Percentiles rank a stretch among this genome's conserved stretches.
Conservation (phyloP, 2,888 invertebrate genomes). For the Parnassius smintheus region DNA sequence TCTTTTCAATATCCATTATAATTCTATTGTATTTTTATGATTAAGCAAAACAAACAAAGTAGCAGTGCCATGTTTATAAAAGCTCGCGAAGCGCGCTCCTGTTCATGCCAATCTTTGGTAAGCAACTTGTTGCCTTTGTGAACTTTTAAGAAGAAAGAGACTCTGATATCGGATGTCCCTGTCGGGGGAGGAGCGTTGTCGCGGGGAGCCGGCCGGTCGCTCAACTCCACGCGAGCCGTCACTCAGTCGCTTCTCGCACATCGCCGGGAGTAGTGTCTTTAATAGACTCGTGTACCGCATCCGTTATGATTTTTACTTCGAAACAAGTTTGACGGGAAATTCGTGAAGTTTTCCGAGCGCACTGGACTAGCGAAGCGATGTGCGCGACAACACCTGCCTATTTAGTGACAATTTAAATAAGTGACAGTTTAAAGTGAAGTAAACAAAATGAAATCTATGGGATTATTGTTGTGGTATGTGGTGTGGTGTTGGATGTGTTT, state of each 20-base stretch:
- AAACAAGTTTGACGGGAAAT: slow-evolving; percentile 81
- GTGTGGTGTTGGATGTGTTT: slow-evolving; percentile 65
- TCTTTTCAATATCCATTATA: slow-evolving; percentile 5
- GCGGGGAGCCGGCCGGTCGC: slow-evolving; percentile 73
- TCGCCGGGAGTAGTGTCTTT: slow-evolving; percentile 50
- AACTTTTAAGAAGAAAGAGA: slow-evolving; percentile 69
- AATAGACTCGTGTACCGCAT: slow-evolving; percentile 48
- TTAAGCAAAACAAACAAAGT: slow-evolving; percentile 77
- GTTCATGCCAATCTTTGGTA: slow-evolving; percentile 79
- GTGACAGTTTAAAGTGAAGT: slow-evolving; percentile 76
- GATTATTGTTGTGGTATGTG: slow-evolving; percentile 69
- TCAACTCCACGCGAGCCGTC: slow-evolving; percentile 65
- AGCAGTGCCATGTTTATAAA: slow-evolving; percentile 78
- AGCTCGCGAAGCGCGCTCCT: slow-evolving; percentile 78
- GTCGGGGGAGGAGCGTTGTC: slow-evolving; percentile 74
- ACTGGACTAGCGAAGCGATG: slow-evolving; percentile 71
- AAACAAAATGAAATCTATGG: slow-evolving; percentile 71
- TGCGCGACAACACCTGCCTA: slow-evolving; percentile 64
- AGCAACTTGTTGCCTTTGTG: slow-evolving; percentile 79
- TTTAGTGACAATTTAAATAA: slow-evolving; percentile 71
- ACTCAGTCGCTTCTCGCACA: slow-evolving; percentile 65
- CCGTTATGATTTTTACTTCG: slow-evolving; percentile 77
- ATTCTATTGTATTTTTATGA: slow-evolving; percentile 69
- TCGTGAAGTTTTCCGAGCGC: slow-evolving; percentile 73
- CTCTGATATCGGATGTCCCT: slow-evolving; percentile 55